Conservation (phyloP, 2,797 vertebrate species). For the Spheniscus humboldti region DNA sequence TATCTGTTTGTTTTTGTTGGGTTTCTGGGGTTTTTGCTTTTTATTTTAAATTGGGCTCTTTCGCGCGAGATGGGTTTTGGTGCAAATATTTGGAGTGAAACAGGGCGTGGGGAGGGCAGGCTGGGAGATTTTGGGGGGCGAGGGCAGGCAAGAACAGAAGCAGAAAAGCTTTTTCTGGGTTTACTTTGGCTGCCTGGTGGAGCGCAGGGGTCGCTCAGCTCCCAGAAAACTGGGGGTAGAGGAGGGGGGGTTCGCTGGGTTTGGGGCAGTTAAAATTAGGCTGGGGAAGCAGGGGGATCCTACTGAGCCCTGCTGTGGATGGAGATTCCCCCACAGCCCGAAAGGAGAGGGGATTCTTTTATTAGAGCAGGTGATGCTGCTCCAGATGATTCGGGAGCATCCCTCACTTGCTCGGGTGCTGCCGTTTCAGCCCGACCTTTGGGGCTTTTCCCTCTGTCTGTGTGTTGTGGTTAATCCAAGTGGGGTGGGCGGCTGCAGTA, state of each 20-base stretch:
- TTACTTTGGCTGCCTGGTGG: neutral
- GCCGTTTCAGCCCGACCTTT: fast-evolving
- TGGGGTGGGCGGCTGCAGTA: fast-evolving
- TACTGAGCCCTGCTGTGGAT: neutral
- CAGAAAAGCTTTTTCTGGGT: neutral
- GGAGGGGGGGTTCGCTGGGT: neutral
- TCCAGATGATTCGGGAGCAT: neutral
- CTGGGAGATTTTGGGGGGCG: neutral
- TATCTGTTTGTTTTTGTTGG: conserved; percentile 41
- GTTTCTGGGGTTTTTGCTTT: neutral
- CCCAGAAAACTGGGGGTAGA: neutral
- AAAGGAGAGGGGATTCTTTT: neutral
- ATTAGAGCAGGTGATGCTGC: neutral
- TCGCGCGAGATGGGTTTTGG: neutral
- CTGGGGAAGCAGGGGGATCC: fast-evolving
- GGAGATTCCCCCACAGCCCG: too few species aligned
- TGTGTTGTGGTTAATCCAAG: neutral
- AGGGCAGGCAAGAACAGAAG: neutral
- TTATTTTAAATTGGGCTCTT: neutral
- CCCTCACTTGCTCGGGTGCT: fast-evolving
- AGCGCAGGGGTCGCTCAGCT: neutral
- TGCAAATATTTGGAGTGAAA: conserved; percentile 52
- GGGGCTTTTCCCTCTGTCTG: neutral
- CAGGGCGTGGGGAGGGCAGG: neutral
- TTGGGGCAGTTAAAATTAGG: neutral